These are phyloP conservation scores for Labeo calbasu DNA, from an alignment of 2,797 vertebrate genomes.

Conservation along the genomic window DNA sequence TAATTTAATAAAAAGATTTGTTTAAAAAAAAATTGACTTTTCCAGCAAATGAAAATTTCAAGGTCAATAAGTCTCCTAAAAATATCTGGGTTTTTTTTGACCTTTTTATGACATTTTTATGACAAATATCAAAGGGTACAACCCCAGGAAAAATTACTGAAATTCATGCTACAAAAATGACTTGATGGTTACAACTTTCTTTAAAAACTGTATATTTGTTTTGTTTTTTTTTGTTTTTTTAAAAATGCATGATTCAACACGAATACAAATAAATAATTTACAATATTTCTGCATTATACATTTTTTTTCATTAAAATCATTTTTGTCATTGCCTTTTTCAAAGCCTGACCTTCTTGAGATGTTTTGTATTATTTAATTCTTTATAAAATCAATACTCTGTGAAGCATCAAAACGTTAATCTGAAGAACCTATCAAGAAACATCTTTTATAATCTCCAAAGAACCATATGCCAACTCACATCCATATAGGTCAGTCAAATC, in stretches of 20 bases:
- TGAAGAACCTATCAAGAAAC: not conserved
- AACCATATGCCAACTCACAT: not conserved
- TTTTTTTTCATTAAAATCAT: not conserved
- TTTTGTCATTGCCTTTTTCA: not conserved
- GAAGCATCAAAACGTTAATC: not conserved
- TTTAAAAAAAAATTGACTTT: no score
- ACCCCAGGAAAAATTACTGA: not conserved
- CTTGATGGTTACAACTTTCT: not conserved
- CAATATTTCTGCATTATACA: not conserved
- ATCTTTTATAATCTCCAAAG: not conserved
- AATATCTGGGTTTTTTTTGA: not conserved
- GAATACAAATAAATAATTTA: not conserved
- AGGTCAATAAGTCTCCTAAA: not conserved
- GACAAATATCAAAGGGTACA: conserved; percentile 15
- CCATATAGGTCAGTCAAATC: not conserved
- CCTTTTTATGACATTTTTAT: not conserved
- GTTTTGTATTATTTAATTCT: not conserved
- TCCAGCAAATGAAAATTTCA: no score
- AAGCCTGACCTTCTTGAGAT: not conserved
- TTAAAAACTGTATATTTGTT: not conserved
- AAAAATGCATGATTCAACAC: not conserved
- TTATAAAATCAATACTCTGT: not conserved
- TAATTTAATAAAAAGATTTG: no score
- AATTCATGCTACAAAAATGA: not conserved
- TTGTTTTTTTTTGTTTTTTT: no score